Evolutionary conservation across 2,888 invertebrate genomes (phyloP).

Genomic region (Heliconius aoede): DNA sequence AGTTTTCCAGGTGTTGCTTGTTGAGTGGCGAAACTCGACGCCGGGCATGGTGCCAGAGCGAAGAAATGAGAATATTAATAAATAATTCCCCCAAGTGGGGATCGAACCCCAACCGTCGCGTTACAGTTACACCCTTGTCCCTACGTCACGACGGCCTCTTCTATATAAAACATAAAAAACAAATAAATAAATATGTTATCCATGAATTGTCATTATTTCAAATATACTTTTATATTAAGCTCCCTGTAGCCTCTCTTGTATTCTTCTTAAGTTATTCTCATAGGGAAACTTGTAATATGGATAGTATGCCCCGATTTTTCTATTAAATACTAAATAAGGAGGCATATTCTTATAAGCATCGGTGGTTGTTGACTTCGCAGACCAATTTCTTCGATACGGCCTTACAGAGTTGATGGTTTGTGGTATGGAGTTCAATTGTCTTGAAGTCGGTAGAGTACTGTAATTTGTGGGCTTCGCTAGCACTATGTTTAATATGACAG

Average conservation of each 20-base stretch:
- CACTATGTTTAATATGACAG: slow-evolving; percentile 47
- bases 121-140: no score
- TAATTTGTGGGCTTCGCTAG: slow-evolving; percentile 37
- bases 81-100: no score
- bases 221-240: not conserved
- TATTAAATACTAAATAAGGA: slow-evolving; percentile 72
- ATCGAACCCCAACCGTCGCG: no score
- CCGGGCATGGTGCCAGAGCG: no score
- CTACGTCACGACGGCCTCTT: no score
- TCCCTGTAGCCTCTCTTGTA: slow-evolving; percentile 32
- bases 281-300: slow-evolving; percentile 69
- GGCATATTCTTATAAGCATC: slow-evolving; percentile 58
- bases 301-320: slow-evolving; percentile 68
- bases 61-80: no score
- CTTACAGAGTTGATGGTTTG: slow-evolving; percentile 45
- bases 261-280: slow-evolving; percentile 53
- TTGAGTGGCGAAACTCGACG: no score
- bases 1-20: no score
- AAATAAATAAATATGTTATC: not conserved
- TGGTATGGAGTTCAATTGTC: slow-evolving; percentile 8
- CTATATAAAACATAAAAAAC: not conserved
- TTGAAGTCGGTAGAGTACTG: slow-evolving; percentile 34
- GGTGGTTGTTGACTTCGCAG: slow-evolving; percentile 47
- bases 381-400: slow-evolving; percentile 57
- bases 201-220: not conserved